Evolutionary conservation across 2,797 vertebrate genomes (phyloP).

Genomic region (Anas acuta): DNA sequence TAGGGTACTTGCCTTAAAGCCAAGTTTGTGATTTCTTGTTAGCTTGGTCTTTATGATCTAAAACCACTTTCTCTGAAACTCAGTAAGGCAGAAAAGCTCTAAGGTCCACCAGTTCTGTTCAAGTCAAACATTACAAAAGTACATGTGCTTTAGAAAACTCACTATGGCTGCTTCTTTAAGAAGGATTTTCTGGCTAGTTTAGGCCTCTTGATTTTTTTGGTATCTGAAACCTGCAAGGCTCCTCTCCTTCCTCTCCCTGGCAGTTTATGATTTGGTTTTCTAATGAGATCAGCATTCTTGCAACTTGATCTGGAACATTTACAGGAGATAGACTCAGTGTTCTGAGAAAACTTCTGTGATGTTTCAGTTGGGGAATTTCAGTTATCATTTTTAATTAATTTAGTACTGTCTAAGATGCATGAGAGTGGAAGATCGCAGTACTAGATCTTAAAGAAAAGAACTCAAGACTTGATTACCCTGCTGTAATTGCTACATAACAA

Average conservation of each 20-base stretch:
- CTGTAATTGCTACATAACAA: neutral
- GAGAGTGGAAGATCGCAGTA: neutral
- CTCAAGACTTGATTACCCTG: neutral
- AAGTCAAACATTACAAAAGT: neutral
- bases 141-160: neutral
- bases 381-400: conserved; percentile 31
- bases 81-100: neutral
- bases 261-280: conserved; percentile 30
- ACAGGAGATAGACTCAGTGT: neutral
- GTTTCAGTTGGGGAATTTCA: conserved; percentile 38
- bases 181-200: neutral
- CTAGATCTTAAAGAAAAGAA: neutral
- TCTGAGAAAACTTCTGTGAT: conserved; percentile 38
- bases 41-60: neutral
- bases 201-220: neutral
- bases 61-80: neutral
- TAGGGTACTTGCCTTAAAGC: neutral
- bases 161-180: neutral
- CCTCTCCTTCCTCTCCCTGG: neutral
- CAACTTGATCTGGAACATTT: neutral
- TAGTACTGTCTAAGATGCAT: neutral
- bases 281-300: conserved; percentile 61
- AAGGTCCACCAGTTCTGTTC: neutral
- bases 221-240: neutral
- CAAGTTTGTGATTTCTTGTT: neutral